Evolutionary conservation across 2,113 vertebrate species (phyloP).

Genomic region (Chinchilla lanigera): DNA sequence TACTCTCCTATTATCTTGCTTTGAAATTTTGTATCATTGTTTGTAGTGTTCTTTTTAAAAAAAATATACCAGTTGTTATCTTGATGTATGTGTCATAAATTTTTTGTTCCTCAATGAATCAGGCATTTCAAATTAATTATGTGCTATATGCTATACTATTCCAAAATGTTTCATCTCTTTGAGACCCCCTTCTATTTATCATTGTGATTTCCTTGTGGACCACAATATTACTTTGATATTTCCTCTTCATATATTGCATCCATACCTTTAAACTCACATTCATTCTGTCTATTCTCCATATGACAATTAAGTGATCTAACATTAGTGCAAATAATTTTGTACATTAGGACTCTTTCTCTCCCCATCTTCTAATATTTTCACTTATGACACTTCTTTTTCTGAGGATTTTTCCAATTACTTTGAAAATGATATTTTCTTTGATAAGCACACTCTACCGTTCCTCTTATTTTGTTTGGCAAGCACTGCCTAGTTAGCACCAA

Average conservation of each 20-base stretch:
- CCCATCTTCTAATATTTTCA: neutral
- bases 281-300: neutral
- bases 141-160: neutral
- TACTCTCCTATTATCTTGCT: too few species aligned
- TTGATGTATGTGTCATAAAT: neutral
- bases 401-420: neutral
- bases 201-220: neutral
- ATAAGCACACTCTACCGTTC: neutral
- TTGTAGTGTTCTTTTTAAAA: too few species aligned
- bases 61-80: neutral
- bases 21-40: too few species aligned
- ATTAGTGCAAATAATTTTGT: neutral
- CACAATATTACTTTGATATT: neutral
- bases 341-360: neutral
- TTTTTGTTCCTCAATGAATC: neutral
- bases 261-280: neutral
- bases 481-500: neutral
- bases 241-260: neutral
- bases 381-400: neutral
- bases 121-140: neutral
- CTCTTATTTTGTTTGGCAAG: neutral
- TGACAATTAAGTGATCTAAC: neutral
- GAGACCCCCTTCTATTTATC: neutral
- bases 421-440: neutral
- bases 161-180: neutral